Evolutionary conservation across 2,113 vertebrate genomes (phyloP).

Genomic region (Megatriorchis doriae): DNA sequence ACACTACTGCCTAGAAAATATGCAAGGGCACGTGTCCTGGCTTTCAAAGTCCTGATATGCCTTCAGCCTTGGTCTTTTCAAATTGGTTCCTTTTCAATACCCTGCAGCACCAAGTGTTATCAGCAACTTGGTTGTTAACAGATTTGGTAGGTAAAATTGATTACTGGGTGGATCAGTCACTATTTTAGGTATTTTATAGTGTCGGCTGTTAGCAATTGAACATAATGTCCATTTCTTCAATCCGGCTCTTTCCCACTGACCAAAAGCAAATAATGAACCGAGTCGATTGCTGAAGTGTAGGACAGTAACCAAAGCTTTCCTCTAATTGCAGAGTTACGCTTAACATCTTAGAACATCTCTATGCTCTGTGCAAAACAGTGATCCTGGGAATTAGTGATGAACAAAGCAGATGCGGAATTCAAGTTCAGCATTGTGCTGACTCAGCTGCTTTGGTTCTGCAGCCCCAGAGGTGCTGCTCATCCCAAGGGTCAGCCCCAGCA

Average conservation of each 20-base stretch:
- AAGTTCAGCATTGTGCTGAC: background rate
- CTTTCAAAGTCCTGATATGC: background rate
- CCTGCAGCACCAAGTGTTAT: background rate
- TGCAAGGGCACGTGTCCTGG: rapidly evolving
- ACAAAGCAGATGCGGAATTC: background rate
- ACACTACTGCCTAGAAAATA: background rate
- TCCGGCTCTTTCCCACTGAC: background rate
- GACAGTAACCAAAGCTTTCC: background rate
- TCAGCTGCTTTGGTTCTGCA: background rate
- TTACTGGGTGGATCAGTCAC: background rate
- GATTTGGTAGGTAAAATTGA: background rate
- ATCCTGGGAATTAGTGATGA: background rate
- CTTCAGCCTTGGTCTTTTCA: background rate
- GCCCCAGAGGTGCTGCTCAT: background rate
- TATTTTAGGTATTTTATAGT: background rate
- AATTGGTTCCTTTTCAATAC: background rate
- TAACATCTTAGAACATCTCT: background rate
- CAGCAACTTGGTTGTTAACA: background rate
- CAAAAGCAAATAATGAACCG: background rate
- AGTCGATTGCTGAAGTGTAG: background rate
- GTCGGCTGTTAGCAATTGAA: background rate
- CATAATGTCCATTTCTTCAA: background rate
- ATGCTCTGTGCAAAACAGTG: background rate
- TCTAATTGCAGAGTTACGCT: background rate
- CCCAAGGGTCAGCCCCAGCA: background rate